Conservation (phyloP, 2,797 vertebrate species). For the Naso thynnoides region DNA sequence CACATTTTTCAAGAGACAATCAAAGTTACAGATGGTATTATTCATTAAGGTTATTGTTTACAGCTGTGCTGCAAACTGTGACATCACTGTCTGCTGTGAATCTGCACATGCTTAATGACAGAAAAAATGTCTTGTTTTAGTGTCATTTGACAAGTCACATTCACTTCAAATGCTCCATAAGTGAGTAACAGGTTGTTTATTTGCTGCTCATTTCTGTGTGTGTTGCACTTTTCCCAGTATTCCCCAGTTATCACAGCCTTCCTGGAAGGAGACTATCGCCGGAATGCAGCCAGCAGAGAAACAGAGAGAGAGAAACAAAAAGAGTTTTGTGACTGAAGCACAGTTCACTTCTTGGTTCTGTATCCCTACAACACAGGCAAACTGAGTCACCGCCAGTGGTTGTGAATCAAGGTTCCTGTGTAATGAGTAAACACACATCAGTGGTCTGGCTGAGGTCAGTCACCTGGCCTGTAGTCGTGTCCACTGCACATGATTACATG, state of each 20-base stretch:
- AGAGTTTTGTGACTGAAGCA: conserved; percentile 28
- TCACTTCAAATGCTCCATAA: conserved; percentile 14
- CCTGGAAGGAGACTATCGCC: conserved; percentile 47
- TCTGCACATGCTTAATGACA: background rate
- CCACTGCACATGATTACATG: background rate
- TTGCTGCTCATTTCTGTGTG: background rate
- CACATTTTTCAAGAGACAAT: background rate
- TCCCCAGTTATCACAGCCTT: conserved; percentile 39
- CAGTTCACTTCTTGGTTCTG: conserved; percentile 8
- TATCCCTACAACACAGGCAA: conserved; percentile 16
- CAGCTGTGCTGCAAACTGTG: background rate
- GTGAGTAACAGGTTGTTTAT: conserved; percentile 23
- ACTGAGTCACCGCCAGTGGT: conserved; percentile 30
- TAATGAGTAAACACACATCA: conserved; percentile 75
- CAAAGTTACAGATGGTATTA: background rate
- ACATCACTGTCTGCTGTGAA: background rate
- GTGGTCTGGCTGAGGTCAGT: conserved; percentile 69
- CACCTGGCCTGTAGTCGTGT: conserved; percentile 49
- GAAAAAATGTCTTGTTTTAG: background rate
- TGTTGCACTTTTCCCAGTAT: conserved; percentile 40
- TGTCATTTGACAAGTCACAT: conserved; percentile 26
- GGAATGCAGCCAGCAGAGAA: conserved; percentile 32
- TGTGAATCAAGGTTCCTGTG: conserved; percentile 73
- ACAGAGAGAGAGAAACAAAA: conserved; percentile 6
- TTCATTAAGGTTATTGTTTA: conserved; percentile 6